Base-by-base conservation (phyloP, 2,888 invertebrate genomes). In the Alsophila aescularia region DNA sequence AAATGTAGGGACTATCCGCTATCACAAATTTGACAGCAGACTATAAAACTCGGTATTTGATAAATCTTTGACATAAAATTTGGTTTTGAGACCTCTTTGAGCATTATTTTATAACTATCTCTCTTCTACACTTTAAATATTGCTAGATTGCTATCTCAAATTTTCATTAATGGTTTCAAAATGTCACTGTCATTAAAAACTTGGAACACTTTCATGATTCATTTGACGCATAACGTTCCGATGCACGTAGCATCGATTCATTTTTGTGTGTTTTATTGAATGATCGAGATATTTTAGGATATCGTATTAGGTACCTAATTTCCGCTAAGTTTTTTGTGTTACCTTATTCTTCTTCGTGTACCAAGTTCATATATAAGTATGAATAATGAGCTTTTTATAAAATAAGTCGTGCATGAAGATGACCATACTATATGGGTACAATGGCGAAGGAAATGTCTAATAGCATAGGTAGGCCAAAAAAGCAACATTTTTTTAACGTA, bases 1-100 rank as follows among this genome's bases (percentile, higher is more conserved):
- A 87, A 89, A 83, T 87, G 82, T 79, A 79, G 76, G 77, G 75
- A 81, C 79, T 73, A 81, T 79, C 72, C 79, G 79, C 79, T 80
- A 64, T 74, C 70, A 76, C 78, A 77, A 75, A 64, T 53, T 50
- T 65, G 65, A 61, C 78, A 79, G 82, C 77, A 77, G 70, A 61
- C 39, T 62, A 44, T 45, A 58, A 39, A 39, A 27, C 52, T 65
- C 44, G 31, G n/a, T 41, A 32, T 57, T 21, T 48, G 60, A 55
- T 56, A 44, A 37, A 0, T 44, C 21, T 43, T 9, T 59, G 54
- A 58, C 54, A 62, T 43, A 9, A 14, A 13, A n/a, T 14, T 7
- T 4, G n/a, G 13, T 8, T n/a, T n/a, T n/a, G n/a, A n/a, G 1
- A 13, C 4, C 8, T 16, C 21, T 18, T 41, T 8, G 14, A 49